These are phyloP conservation scores for Halocynthia roretzi DNA, from an alignment of 23 tunicate genomes.

Conservation along the genomic window DNA sequence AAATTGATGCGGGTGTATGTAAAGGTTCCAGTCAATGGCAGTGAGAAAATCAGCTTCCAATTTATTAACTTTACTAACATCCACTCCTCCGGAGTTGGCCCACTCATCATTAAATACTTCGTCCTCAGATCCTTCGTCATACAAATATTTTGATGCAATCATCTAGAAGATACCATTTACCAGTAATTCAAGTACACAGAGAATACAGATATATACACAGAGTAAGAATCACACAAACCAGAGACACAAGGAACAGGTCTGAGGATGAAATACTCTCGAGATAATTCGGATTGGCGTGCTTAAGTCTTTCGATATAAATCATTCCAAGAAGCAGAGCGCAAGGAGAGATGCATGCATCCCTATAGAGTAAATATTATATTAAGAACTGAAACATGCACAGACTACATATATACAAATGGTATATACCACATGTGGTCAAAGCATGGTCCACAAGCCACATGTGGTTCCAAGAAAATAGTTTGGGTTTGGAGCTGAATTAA, in stretches of 20 bases:
- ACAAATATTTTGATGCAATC: conserved; percentile 91
- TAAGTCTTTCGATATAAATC: conserved; percentile 86
- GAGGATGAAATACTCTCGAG: conserved; percentile 76
- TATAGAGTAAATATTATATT: neutral
- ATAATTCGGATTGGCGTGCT: conserved; percentile 76
- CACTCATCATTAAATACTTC: conserved; percentile 97
- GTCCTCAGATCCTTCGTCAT: conserved; percentile 90
- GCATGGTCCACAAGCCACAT: no score
- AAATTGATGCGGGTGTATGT: conserved; percentile 27
- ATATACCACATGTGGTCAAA: no score
- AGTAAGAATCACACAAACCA: conserved; percentile 32
- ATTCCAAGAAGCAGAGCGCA: conserved; percentile 79
- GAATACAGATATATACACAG: no score
- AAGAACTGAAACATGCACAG: no score
- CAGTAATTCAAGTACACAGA: neutral
- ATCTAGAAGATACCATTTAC: conserved; percentile 24
- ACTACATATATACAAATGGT: no score
- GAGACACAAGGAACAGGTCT: conserved; percentile 88
- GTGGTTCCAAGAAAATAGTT: no score
- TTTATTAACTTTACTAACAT: conserved; percentile 42
- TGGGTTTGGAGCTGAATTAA: no score
- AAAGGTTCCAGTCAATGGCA: conserved; percentile 71
- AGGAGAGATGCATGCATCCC: conserved; percentile 93
- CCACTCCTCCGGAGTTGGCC: conserved; percentile 76
- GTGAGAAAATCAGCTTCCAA: conserved; percentile 80